These are phyloP conservation scores for Drosophila bunnanda DNA, from an alignment of 2,888 invertebrate genomes.

Conservation along the genomic window DNA sequence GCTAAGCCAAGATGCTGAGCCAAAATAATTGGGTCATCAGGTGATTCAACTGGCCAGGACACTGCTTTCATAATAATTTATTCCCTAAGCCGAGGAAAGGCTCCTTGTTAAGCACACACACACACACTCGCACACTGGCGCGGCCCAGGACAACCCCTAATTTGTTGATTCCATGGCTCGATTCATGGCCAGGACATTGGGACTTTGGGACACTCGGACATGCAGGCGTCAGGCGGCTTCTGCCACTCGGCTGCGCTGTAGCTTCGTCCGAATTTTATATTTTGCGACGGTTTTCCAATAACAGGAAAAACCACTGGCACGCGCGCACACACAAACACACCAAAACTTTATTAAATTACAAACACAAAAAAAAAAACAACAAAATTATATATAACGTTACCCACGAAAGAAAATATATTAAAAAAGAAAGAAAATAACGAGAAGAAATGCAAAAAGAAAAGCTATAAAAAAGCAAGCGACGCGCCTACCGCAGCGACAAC, in stretches of 20 bases:
- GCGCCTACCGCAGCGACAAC: conserved; percentile 72
- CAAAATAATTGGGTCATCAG: conserved; percentile 59
- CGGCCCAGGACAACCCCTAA: conserved; percentile 35
- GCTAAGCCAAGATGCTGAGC: conserved; percentile 40
- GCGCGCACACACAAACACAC: conserved; percentile 11
- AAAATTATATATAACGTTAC: conserved; percentile 5
- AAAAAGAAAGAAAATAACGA: background rate
- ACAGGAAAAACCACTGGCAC: conserved; percentile 44
- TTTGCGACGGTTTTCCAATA: conserved; percentile 31
- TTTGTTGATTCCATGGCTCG: conserved; percentile 26
- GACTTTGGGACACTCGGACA: conserved; percentile 23
- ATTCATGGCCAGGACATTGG: conserved; percentile 40
- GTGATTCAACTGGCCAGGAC: too few relatives aligned
- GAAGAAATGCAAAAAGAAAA: conserved; percentile 11
- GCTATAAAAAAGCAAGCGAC: conserved; percentile 40
- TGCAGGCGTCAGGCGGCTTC: conserved; percentile 20
- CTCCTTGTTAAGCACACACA: conserved; percentile 1
- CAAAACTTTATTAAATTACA: conserved; percentile 23
- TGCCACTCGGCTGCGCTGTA: conserved; percentile 1
- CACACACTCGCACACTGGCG: conserved; percentile 16
- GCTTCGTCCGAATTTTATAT: background rate
- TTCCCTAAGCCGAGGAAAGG: background rate
- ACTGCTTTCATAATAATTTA: background rate
- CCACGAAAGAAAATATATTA: conserved; percentile 9
- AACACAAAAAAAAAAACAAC: background rate